Evolutionary conservation across 2,113 vertebrate species (phyloP).

Genomic region (Mormoops blainvillei): DNA sequence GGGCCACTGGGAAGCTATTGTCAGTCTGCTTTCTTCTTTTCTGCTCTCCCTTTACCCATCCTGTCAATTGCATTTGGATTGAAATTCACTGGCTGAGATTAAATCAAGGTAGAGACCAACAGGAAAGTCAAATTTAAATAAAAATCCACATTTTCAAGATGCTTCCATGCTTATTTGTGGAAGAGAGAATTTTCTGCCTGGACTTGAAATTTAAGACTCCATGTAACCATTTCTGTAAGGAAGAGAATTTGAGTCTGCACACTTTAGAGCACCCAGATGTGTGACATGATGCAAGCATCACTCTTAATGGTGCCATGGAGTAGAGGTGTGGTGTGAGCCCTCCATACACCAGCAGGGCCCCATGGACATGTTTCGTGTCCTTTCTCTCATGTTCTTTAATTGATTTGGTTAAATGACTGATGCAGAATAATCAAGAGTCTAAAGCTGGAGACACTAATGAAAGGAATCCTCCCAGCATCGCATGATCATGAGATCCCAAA

Average conservation of each 20-base stretch:
- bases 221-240: background rate
- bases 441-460: background rate
- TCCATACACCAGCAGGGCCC: background rate
- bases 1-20: background rate
- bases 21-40: background rate
- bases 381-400: background rate
- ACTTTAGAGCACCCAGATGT: background rate
- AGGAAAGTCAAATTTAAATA: background rate
- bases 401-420: background rate
- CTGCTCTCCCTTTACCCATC: background rate
- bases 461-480: background rate
- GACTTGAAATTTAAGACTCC: background rate
- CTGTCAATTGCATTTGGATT: constrained; percentile 15
- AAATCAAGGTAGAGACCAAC: background rate
- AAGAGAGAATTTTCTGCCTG: background rate
- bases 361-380: accelerated
- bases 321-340: too few relatives aligned
- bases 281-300: background rate
- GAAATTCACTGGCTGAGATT: constrained; percentile 23
- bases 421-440: background rate
- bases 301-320: background rate
- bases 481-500: background rate
- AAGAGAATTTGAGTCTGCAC: background rate
- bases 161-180: background rate
- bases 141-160: background rate